These are phyloP conservation scores for Emydoidea blandingii DNA, from an alignment of 2,797 vertebrate genomes.

Conservation along the genomic window DNA sequence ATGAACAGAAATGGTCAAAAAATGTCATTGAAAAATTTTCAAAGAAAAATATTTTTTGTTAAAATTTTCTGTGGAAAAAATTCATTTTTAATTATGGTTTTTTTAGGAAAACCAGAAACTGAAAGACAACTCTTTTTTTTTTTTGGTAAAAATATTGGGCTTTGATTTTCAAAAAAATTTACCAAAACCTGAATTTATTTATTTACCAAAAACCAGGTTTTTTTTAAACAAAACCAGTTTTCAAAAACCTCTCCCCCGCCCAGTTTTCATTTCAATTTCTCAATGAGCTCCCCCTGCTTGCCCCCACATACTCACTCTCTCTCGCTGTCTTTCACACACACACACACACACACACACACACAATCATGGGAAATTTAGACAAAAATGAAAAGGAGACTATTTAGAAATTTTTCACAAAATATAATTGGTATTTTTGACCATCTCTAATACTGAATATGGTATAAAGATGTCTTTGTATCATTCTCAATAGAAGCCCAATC, in stretches of 20 bases:
- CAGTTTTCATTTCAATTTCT: not conserved
- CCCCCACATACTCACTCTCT: too few species aligned
- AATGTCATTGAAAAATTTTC: slow-evolving; percentile 5
- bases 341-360: too few species aligned
- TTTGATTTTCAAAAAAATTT: not conserved
- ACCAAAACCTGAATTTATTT: not conserved
- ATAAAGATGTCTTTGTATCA: not conserved
- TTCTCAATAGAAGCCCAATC: not conserved
- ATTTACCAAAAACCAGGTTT: not conserved
- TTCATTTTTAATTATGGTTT: not conserved
- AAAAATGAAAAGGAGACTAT: not conserved
- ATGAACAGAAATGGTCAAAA: not conserved
- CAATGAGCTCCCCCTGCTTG: not conserved
- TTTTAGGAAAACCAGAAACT: not conserved
- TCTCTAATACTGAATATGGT: not conserved
- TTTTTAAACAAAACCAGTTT: not conserved
- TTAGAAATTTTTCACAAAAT: not conserved
- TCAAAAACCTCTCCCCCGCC: not conserved
- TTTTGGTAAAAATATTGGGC: not conserved
- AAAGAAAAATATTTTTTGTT: not conserved
- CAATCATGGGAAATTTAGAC: not conserved
- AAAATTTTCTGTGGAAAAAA: not conserved
- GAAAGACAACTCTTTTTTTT: not conserved
- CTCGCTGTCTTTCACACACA: too few species aligned
- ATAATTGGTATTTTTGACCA: not conserved